These are phyloP conservation scores for Ovibos moschatus DNA, from an alignment of 2,113 vertebrate genomes.

Conservation along the genomic window DNA sequence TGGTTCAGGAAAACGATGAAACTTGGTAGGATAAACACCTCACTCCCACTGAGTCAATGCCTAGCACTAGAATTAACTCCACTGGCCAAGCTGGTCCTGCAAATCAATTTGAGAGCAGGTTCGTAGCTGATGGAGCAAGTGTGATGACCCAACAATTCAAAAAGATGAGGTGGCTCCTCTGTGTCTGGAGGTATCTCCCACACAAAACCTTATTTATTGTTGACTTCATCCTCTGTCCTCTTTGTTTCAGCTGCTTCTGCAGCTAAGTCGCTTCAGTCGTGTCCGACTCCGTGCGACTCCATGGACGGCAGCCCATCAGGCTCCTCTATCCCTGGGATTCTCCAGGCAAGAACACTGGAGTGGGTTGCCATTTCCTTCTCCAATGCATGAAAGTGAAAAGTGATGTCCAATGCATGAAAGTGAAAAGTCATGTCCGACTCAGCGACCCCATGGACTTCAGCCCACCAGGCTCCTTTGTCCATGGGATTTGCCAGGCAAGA, in stretches of 20 bases:
- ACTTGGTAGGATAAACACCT: not conserved
- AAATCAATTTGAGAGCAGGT: not conserved
- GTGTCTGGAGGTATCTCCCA: not conserved
- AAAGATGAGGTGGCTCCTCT: not conserved
- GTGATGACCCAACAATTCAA: not conserved
- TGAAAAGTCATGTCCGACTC: no score
- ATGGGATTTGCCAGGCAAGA: no score
- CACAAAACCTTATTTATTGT: not conserved
- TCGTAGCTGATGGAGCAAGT: not conserved
- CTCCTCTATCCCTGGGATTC: no score
- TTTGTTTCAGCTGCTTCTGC: not conserved
- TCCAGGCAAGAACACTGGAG: no score
- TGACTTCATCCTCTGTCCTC: not conserved
- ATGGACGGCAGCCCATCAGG: no score
- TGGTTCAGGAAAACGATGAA: not conserved
- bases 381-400: no score
- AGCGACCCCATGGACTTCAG: no score
- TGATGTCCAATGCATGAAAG: no score
- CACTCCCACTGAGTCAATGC: not conserved
- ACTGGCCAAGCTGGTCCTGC: not conserved
- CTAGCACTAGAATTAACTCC: not conserved
- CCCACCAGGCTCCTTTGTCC: no score
- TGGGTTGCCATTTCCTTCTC: no score
- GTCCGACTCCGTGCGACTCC: no score
- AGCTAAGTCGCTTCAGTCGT: no score